Evolutionary conservation across 2,797 vertebrate genomes (phyloP).

Genomic region (Capromys pilorides): DNA sequence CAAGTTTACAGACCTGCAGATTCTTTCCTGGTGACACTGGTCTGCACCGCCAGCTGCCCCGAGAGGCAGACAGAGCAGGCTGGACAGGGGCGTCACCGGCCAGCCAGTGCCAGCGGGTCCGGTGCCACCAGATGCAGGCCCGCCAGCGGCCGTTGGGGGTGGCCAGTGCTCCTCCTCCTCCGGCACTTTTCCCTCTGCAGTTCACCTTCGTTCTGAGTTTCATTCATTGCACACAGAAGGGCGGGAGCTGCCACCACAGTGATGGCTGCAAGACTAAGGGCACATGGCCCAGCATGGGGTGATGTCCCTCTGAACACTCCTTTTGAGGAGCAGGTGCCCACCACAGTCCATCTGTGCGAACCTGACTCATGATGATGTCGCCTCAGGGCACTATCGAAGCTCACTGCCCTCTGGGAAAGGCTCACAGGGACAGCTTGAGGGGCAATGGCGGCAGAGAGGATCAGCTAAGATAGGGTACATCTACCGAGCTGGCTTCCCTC

Average conservation of each 20-base stretch:
- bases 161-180: background rate
- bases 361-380: accelerated
- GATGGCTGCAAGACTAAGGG: accelerated
- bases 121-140: accelerated
- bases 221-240: accelerated
- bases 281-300: accelerated
- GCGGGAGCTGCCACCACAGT: background rate
- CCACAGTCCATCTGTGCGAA: background rate
- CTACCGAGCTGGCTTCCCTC: background rate
- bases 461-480: background rate
- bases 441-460: background rate
- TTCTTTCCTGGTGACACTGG: slow-evolving; percentile 69
- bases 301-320: background rate
- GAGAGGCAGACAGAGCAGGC: background rate
- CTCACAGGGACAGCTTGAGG: background rate
- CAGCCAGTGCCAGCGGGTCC: background rate
- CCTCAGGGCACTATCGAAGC: background rate
- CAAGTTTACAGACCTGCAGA: slow-evolving; percentile 66
- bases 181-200: background rate
- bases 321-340: accelerated
- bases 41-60: background rate
- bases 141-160: background rate
- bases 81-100: background rate
- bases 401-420: background rate
- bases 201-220: background rate